Conservation (phyloP, 2,113 vertebrate genomes). For the Cheilinus undulatus region DNA sequence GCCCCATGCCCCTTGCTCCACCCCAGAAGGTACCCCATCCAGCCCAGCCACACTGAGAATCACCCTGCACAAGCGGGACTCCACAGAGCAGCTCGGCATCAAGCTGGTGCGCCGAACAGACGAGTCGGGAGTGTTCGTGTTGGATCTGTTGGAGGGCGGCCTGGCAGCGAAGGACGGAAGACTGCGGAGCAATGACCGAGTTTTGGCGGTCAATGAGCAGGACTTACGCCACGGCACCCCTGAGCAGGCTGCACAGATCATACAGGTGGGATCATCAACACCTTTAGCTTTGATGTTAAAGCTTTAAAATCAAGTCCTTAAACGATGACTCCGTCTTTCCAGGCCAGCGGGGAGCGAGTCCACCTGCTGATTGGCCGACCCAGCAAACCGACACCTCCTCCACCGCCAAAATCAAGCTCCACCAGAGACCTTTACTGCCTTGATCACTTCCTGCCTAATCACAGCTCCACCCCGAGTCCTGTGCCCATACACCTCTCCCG, state of each 20-base stretch:
- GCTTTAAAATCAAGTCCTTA: not conserved
- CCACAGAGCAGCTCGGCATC: constrained; percentile 95
- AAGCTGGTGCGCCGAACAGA: constrained; percentile 96
- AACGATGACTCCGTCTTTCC: constrained; percentile 43
- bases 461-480: constrained; percentile 86
- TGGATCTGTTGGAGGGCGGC: constrained; percentile 95
- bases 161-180: constrained; percentile 94
- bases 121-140: constrained; percentile 94
- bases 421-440: constrained; percentile 88
- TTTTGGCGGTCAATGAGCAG: constrained; percentile 94
- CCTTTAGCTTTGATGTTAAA: not conserved
- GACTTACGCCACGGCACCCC: constrained; percentile 95
- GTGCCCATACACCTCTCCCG: constrained; percentile 79
- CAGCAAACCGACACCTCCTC: constrained; percentile 86
- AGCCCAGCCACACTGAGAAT: constrained; percentile 89
- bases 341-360: constrained; percentile 97
- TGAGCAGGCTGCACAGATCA: constrained; percentile 96
- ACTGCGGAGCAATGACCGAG: constrained; percentile 92
- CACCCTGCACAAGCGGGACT: constrained; percentile 92
- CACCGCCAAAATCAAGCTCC: constrained; percentile 83
- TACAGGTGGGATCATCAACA: constrained; percentile 87
- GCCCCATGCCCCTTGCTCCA: constrained; percentile 75
- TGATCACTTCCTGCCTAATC: constrained; percentile 88
- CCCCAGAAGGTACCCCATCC: constrained; percentile 85
- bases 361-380: constrained; percentile 90